phyloP scores from a whole-genome alignment of 2,113 vertebrate genomes.

The Arvicanthis niloticus region DNA sequence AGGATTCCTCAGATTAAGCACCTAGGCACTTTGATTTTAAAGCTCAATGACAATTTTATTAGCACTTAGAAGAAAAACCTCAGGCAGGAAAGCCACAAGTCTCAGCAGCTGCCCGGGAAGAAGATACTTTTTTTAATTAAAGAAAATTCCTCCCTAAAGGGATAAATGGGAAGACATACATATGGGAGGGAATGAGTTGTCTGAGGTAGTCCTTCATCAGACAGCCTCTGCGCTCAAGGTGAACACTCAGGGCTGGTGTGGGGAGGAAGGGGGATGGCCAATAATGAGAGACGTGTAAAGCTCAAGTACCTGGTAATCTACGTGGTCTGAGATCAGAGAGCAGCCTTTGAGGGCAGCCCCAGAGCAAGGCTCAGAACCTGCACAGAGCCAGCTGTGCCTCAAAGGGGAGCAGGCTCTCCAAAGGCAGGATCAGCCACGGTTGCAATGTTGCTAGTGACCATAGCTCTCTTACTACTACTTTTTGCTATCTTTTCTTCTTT shows the following conservation, averaged over 20 bases:
- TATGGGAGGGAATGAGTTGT: neutral
- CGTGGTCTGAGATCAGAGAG: neutral
- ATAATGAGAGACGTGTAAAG: neutral
- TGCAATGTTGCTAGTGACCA: neutral
- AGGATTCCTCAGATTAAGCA: constrained; percentile 14
- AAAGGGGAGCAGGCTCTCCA: neutral
- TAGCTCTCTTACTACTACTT: neutral
- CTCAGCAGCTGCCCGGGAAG: neutral
- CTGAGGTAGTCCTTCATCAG: neutral
- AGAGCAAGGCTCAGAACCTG: neutral
- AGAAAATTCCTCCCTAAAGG: neutral
- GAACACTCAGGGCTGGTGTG: neutral
- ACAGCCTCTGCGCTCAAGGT: neutral
- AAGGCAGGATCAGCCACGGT: rapidly evolving
- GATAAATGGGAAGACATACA: neutral
- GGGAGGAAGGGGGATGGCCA: neutral
- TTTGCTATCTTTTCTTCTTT: neutral
- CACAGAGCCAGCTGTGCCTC: no score
- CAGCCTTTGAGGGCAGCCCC: neutral
- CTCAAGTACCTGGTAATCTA: neutral
- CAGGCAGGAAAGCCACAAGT: neutral
- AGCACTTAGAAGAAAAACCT: neutral
- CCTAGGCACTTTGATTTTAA: neutral
- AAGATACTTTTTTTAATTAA: neutral
- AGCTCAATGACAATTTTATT: neutral